A percentile compares a stretch with the other conserved stretches of the same genome.
Evolutionary conservation across 2,797 vertebrate genomes (phyloP).

Genomic region (Sylvilagus floridanus): DNA sequence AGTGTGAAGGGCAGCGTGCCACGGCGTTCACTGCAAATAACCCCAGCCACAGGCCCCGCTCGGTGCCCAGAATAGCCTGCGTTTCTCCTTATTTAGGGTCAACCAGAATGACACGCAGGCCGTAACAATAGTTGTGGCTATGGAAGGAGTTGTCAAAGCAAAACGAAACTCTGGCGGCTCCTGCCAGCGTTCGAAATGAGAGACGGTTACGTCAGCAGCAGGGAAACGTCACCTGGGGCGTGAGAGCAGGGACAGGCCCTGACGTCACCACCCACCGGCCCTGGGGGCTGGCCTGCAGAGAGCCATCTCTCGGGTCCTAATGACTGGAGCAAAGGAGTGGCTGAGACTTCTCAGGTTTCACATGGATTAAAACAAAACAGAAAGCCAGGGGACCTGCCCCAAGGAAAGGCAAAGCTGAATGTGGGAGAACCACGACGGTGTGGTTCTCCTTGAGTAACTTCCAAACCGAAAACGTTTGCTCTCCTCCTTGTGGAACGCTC

Average conservation of each 20-base stretch:
- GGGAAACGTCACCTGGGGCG: background rate
- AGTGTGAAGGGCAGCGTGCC: constrained; percentile 35
- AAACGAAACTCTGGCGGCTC: constrained; percentile 67
- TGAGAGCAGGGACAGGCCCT: background rate
- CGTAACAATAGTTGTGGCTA: constrained; percentile 68
- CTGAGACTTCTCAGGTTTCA: background rate
- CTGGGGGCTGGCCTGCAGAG: background rate
- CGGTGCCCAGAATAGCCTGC: constrained; percentile 64
- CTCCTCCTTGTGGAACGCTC: background rate
- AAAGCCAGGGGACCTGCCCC: constrained; percentile 1
- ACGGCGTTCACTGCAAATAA: constrained; percentile 56
- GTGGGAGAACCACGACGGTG: background rate
- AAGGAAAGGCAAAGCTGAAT: background rate
- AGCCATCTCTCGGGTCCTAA: background rate
- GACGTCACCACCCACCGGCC: background rate
- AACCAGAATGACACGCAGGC: constrained; percentile 58
- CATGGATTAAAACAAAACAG: background rate
- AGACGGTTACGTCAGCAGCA: background rate
- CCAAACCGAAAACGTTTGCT: background rate
- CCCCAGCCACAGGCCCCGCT: background rate
- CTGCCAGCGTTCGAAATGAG: constrained; percentile 46
- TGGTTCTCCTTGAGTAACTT: background rate
- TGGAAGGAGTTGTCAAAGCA: constrained; percentile 75
- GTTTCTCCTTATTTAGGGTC: constrained; percentile 73
- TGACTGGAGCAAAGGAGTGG: background rate